These are phyloP conservation scores for Gallirallus australis DNA, from an alignment of 2,797 vertebrate species.

Conservation along the genomic window DNA sequence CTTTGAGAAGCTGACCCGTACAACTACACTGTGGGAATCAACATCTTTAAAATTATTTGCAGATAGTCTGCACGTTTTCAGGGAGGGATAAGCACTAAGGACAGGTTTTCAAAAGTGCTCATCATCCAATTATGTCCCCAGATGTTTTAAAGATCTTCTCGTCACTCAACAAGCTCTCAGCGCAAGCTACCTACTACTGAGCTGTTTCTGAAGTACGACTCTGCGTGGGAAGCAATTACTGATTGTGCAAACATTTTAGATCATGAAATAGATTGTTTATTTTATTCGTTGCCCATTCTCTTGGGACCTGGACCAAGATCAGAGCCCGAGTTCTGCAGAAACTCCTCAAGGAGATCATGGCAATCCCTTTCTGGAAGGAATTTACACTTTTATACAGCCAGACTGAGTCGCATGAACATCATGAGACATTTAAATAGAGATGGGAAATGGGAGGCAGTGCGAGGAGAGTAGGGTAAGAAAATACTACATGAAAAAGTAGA, in stretches of 20 bases:
- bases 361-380: background rate
- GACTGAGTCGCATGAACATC: background rate
- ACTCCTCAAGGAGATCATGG: background rate
- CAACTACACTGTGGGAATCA: slow-evolving; percentile 13
- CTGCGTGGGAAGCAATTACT: slow-evolving; percentile 8
- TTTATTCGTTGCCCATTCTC: background rate
- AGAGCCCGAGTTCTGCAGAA: background rate
- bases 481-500: background rate
- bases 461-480: background rate
- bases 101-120: slow-evolving; percentile 45
- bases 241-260: slow-evolving; percentile 12
- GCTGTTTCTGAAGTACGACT: background rate
- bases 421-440: background rate
- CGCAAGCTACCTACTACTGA: background rate
- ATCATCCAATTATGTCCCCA: slow-evolving; percentile 3
- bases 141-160: background rate
- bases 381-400: background rate
- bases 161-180: background rate
- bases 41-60: background rate
- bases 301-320: background rate
- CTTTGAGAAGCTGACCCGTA: background rate
- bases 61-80: slow-evolving; percentile 38
- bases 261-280: background rate
- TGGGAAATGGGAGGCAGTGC: background rate
- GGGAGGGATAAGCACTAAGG: background rate